phyloP scores from a whole-genome alignment of 2,797 vertebrate genomes.

The Onychomys arenicola region DNA sequence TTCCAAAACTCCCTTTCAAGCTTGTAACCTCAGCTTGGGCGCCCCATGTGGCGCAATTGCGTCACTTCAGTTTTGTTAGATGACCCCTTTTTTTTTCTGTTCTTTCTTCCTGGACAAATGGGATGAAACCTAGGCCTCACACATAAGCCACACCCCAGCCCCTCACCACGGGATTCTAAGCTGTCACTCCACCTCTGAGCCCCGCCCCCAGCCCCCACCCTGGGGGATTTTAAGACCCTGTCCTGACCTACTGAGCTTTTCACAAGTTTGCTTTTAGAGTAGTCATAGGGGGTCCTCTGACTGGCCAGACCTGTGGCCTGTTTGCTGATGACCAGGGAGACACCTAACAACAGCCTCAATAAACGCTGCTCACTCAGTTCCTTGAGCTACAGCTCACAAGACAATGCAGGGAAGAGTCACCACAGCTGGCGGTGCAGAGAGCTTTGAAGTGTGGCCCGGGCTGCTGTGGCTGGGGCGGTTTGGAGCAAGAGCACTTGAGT shows the following conservation, averaged over 20 bases:
- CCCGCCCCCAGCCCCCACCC: not conserved
- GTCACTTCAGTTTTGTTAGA: not conserved
- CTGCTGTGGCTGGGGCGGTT: not conserved
- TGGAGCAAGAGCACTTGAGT: no score
- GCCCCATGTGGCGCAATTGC: not conserved
- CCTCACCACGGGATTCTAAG: not conserved
- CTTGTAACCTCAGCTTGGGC: slow-evolving; percentile 12
- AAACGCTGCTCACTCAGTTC: no score
- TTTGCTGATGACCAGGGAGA: no score
- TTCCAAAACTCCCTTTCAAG: not conserved
- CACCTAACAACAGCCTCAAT: not conserved
- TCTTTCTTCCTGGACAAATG: not conserved
- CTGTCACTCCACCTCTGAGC: not conserved
- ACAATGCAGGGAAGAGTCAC: not conserved
- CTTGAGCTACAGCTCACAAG: not conserved
- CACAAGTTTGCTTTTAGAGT: not conserved
- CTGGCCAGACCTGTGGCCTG: not conserved
- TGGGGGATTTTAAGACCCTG: not conserved
- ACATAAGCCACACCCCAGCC: not conserved
- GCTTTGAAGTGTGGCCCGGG: not conserved
- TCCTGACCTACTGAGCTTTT: not conserved
- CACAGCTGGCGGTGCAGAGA: not conserved
- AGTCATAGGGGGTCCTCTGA: not conserved
- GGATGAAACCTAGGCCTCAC: not conserved
- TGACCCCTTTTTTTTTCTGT: no score